These are phyloP conservation scores for Rhorus exstirpatorius DNA, from an alignment of 2,888 invertebrate species.

Conservation along the genomic window DNA sequence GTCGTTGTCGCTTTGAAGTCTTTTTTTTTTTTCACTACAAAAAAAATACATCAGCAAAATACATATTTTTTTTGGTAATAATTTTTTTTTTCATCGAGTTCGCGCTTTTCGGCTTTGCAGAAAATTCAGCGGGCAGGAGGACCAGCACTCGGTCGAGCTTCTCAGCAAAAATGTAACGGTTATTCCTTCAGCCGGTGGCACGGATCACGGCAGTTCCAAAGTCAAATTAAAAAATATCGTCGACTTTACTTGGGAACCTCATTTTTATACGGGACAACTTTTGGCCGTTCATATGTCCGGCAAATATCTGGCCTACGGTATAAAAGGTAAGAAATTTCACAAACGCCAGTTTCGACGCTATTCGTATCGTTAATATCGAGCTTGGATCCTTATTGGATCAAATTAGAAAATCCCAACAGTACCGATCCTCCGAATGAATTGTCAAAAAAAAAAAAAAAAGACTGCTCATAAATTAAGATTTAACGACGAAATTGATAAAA, in stretches of 20 bases:
- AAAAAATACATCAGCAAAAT: no score
- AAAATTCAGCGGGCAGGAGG: conserved; percentile 88
- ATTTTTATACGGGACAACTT: conserved; percentile 94
- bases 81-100: neutral
- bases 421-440: no score
- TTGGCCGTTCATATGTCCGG: conserved; percentile 95
- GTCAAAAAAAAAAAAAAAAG: neutral
- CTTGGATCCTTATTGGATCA: no score
- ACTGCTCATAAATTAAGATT: neutral
- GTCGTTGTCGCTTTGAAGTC: neutral
- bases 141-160: conserved; percentile 88
- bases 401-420: no score
- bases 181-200: conserved; percentile 90
- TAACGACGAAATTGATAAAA: neutral
- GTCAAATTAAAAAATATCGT: conserved; percentile 96
- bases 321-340: conserved; percentile 90
- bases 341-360: neutral
- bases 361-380: no score
- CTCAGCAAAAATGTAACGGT: conserved; percentile 90
- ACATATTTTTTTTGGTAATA: neutral
- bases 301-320: conserved; percentile 95
- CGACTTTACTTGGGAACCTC: conserved; percentile 97
- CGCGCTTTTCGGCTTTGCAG: conserved; percentile 82
- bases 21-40: neutral
- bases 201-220: conserved; percentile 94